Percentiles rank a stretch among this genome's conserved stretches.
These are phyloP conservation scores for Heliconius hermathena DNA, from an alignment of 1,140 invertebrate species.

Conservation along the genomic window DNA sequence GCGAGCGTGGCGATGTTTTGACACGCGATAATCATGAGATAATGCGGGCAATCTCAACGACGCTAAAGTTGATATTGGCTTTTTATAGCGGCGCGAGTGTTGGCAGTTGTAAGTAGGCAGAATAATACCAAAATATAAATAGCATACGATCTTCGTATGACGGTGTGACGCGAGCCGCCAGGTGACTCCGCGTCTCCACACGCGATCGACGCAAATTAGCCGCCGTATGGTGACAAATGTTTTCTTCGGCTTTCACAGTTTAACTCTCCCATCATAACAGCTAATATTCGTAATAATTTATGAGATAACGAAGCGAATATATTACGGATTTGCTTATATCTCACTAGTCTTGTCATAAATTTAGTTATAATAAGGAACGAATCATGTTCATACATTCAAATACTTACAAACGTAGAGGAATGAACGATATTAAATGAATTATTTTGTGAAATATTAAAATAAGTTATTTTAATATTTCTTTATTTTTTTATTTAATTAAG, in stretches of 20 bases:
- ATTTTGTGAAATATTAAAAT: too few species aligned
- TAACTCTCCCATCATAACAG: slow-evolving; percentile 44
- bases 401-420: too few species aligned
- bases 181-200: slow-evolving; percentile 54
- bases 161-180: slow-evolving; percentile 63
- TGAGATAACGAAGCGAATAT: slow-evolving; percentile 13
- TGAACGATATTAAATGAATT: too few species aligned
- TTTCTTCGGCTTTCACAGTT: slow-evolving; percentile 42
- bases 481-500: too few species aligned
- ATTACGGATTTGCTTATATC: slow-evolving; percentile 17
- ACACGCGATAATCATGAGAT: slow-evolving; percentile 82
- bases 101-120: slow-evolving; percentile 59
- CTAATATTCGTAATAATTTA: slow-evolving; percentile 46
- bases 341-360: slow-evolving; percentile 11
- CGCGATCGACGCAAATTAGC: slow-evolving; percentile 53
- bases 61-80: slow-evolving; percentile 80
- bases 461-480: too few species aligned
- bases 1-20: slow-evolving; percentile 82
- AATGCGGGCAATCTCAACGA: slow-evolving; percentile 78
- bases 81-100: slow-evolving; percentile 69
- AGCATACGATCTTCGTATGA: slow-evolving; percentile 57
- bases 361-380: slow-evolving; percentile 1
- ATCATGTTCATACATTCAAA: not conserved
- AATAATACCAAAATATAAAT: slow-evolving; percentile 64
- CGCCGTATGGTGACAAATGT: slow-evolving; percentile 53